Conservation (phyloP, 2,888 invertebrate genomes). For the Eupithecia tripunctaria region DNA sequence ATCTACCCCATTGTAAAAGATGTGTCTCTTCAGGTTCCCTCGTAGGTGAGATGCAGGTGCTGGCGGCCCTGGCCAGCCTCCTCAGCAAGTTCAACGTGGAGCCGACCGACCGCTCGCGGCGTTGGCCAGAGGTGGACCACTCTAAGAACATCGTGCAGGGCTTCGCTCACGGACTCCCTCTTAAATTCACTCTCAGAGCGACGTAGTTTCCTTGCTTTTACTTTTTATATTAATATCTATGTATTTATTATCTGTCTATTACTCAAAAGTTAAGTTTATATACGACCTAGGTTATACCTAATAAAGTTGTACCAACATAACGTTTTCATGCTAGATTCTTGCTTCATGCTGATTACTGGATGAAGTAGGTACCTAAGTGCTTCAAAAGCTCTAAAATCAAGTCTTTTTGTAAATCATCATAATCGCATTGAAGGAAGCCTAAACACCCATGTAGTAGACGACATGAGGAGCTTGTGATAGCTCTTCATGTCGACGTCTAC, state of each 20-base stretch:
- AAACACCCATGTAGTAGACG: no score
- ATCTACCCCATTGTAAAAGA: neutral
- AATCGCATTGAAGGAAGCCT: no score
- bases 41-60: conserved; percentile 60
- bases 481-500: no score
- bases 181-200: conserved; percentile 10
- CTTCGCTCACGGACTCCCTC: conserved; percentile 10
- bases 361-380: no score
- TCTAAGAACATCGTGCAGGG: conserved; percentile 45
- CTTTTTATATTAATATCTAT: neutral
- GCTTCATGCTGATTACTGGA: no score
- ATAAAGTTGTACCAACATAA: no score
- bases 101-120: conserved; percentile 6
- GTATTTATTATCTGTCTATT: neutral
- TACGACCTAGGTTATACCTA: neutral
- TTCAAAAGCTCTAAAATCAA: no score
- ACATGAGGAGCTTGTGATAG: no score
- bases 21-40: neutral
- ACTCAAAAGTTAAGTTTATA: neutral
- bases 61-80: conserved; percentile 60
- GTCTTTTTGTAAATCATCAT: no score
- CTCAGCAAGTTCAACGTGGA: conserved; percentile 51
- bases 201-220: neutral
- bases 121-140: conserved; percentile 43
- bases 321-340: no score